phyloP scores from a whole-genome alignment of 2,797 vertebrate species.

The Ambastaia sidthimunki region DNA sequence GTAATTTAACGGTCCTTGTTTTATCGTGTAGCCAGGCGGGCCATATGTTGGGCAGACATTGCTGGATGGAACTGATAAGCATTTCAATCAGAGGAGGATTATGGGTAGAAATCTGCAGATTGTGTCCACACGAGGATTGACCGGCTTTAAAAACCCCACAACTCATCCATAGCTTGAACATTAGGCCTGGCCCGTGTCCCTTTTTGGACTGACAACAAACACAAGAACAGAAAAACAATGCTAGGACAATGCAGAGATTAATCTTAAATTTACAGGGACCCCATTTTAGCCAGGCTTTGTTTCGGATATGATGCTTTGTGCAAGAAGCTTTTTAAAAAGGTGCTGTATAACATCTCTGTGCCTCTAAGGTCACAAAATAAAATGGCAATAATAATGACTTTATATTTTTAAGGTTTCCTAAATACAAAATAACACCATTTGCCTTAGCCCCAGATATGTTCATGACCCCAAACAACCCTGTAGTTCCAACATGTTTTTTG shows the following conservation, averaged over 20 bases:
- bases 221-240: constrained; percentile 6
- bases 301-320: background rate
- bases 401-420: too few species aligned
- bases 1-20: constrained; percentile 26
- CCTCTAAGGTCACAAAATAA: too few species aligned
- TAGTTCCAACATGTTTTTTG: background rate
- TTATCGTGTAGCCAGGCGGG: constrained; percentile 46
- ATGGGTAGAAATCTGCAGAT: constrained; percentile 47
- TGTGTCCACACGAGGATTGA: constrained; percentile 44
- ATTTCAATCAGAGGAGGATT: constrained; percentile 51
- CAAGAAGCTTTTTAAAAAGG: too few species aligned
- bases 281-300: background rate
- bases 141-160: constrained; percentile 44
- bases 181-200: constrained; percentile 14
- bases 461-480: too few species aligned
- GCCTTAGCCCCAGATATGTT: too few species aligned
- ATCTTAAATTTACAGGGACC: constrained; percentile 10
- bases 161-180: constrained; percentile 37
- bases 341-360: too few species aligned
- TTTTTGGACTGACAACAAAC: constrained; percentile 23
- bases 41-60: constrained; percentile 45
- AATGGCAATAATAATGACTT: too few species aligned
- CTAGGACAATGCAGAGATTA: background rate
- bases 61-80: constrained; percentile 44
- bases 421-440: too few species aligned